Base-by-base conservation (phyloP, 2,797 vertebrate genomes). In the Acanthornis magna region DNA sequence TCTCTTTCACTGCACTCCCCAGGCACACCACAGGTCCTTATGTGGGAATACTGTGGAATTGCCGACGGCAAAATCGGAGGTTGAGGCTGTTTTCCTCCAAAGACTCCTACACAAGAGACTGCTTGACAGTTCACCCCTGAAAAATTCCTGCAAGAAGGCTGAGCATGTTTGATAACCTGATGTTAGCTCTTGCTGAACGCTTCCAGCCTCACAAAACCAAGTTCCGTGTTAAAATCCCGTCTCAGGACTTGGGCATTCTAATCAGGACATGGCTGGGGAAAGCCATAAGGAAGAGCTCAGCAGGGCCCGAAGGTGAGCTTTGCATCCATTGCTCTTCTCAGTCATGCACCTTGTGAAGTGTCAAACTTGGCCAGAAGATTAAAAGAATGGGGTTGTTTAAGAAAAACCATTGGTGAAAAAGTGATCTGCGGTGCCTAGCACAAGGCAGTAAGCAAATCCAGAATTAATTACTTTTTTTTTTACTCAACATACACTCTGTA, bases 221-320 rank as follows among this genome's bases (percentile, higher is more conserved):
- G 14, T 16, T 81, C 29, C 43, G 48, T 53, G 12, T 50, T 84
- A 66, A 92, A 96, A 65, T 68, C 79, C 70, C 11, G 1, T 72
- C 55, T 84, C 14, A 7, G 34, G 32, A 30, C 13, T 85, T 60
- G 48, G 51, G 45, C 4, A 6, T 85, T 83, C 76, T 70, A 23
- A n/a, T 48, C 67, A 58, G 63, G 38, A 27, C 85, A 38, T 1
- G 0, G 2, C 55, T 91, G 51, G 48, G 55, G 53, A 62, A 89
- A 89, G 36, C 38, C 2, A 0, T 11, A 50, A 27, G 40, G 47
- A 70, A 77, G 27, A 88, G 73, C 20, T 85, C 66, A 61, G 27
- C 0, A 0, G 14, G 29, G 38, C 60, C 79, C 0, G 0, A 58
- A 23, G 38, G 8, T 51, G 71, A 84, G 22, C 21, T 92, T 84